Evolutionary conservation across 2,888 invertebrate species (phyloP).

Genomic region (Antitype chi): DNA sequence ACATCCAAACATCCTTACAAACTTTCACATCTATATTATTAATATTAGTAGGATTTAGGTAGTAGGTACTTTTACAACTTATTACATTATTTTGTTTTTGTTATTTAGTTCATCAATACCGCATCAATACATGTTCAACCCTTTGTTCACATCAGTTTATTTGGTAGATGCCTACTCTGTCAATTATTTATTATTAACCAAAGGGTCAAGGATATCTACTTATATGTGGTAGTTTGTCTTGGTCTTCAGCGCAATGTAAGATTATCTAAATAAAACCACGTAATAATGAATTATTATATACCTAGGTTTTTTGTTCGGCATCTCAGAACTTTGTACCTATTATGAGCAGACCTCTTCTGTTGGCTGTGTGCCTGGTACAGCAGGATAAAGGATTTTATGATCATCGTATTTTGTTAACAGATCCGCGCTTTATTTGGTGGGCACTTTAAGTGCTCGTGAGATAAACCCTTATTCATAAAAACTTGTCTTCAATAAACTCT

Average conservation of each 20-base stretch:
- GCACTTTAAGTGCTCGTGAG: conserved; percentile 21
- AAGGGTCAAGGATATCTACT: conserved; percentile 52
- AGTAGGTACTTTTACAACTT: too few species aligned
- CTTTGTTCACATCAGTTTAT: conserved; percentile 22
- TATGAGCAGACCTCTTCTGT: background rate
- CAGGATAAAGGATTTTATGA: background rate
- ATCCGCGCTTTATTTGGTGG: conserved; percentile 17
- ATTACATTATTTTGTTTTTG: too few species aligned
- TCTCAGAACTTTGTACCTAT: conserved; percentile 7
- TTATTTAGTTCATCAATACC: conserved; percentile 2
- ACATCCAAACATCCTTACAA: too few species aligned
- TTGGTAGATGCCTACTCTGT: conserved; percentile 5
- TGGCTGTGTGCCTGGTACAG: conserved; percentile 1
- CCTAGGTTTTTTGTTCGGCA: conserved; percentile 18
- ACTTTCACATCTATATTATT: too few species aligned
- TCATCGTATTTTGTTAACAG: conserved; percentile 7
- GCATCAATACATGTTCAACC: conserved; percentile 28
- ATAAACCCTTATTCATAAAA: conserved; percentile 49
- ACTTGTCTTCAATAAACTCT: conserved; percentile 42
- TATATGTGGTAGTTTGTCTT: conserved; percentile 25
- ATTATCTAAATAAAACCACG: conserved; percentile 35
- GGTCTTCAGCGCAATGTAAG: conserved; percentile 40
- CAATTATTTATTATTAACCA: conserved; percentile 45
- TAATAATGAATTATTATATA: conserved; percentile 41
- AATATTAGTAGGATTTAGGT: too few species aligned